Percentiles rank a stretch among this genome's conserved stretches.
phyloP scores from a whole-genome alignment of 2,888 invertebrate genomes.

The Ischnura elegans region DNA sequence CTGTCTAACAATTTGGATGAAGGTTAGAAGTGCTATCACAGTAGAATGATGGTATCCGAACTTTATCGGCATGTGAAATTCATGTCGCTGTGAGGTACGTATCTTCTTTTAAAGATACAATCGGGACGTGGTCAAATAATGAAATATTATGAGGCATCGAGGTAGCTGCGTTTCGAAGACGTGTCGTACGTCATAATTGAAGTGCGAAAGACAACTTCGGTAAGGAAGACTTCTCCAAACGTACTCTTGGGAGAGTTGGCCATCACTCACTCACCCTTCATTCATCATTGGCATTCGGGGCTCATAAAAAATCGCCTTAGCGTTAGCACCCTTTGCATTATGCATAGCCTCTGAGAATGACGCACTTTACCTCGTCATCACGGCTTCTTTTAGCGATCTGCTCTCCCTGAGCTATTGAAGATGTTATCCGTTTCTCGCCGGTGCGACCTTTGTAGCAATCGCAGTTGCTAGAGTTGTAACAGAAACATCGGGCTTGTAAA shows the following conservation, averaged over 20 bases:
- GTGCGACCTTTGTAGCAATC: neutral
- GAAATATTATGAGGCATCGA: neutral
- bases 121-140: neutral
- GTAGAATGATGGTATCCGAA: no score
- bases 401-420: neutral
- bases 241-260: neutral
- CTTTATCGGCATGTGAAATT: neutral
- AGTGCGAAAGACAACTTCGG: neutral
- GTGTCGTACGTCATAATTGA: neutral
- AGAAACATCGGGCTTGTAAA: neutral
- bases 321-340: neutral
- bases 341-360: neutral
- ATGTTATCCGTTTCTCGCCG: neutral
- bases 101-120: neutral
- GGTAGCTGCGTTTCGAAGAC: neutral
- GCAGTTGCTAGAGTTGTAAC: neutral
- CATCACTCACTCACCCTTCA: neutral
- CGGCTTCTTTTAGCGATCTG: constrained; percentile 14
- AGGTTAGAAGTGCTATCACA: no score
- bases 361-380: neutral
- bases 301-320: constrained; percentile 26
- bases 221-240: neutral
- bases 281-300: neutral
- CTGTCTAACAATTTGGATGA: no score
- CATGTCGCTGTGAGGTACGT: neutral